Evolutionary conservation across 2,797 vertebrate species (phyloP).

Genomic region (Sphenopsis melanotis): DNA sequence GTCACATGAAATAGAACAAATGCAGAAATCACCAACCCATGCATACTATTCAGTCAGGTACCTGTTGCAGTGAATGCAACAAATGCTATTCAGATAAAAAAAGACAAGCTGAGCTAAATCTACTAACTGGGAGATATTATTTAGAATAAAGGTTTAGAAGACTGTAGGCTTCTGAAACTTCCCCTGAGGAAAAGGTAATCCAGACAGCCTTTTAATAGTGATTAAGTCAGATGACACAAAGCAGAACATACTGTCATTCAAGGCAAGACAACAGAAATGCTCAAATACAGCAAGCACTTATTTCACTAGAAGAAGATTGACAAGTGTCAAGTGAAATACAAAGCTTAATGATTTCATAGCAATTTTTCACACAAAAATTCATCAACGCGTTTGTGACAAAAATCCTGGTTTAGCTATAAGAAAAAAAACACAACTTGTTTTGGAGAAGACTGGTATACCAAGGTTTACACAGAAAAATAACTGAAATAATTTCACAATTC

Average conservation of each 20-base stretch:
- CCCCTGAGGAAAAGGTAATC: neutral
- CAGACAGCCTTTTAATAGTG: neutral
- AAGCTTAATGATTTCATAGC: neutral
- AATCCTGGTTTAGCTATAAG: neutral
- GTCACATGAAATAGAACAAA: neutral
- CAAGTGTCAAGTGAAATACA: neutral
- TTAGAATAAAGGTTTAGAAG: neutral
- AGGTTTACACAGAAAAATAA: neutral
- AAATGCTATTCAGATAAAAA: neutral
- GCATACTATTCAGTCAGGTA: neutral
- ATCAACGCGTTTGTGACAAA: neutral
- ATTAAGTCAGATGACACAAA: conserved; percentile 14
- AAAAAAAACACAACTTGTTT: neutral
- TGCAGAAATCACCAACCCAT: neutral
- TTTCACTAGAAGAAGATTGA: neutral
- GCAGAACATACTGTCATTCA: conserved; percentile 5
- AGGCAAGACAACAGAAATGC: neutral
- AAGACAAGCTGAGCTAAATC: neutral
- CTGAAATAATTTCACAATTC: neutral
- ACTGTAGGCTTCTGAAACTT: neutral
- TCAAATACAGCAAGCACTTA: neutral
- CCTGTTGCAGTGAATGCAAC: neutral
- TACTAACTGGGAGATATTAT: neutral
- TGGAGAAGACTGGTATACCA: neutral
- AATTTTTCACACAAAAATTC: neutral